These are phyloP conservation scores for Nysson spinosus DNA, from an alignment of 2,888 invertebrate genomes.

Conservation along the genomic window DNA sequence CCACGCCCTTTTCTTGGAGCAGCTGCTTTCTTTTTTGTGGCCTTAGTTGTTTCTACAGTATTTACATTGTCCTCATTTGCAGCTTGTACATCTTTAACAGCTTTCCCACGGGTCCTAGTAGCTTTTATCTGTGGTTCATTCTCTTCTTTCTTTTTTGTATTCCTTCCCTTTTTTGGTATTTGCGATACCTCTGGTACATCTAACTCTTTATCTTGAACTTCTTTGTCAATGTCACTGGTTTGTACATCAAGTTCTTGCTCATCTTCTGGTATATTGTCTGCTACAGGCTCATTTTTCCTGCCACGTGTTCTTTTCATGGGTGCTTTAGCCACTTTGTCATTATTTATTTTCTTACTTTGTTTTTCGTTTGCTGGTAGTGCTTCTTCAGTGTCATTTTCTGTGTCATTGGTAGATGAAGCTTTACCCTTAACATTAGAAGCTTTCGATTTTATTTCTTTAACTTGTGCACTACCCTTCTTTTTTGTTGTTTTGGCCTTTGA, in stretches of 20 bases:
- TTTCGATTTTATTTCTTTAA: constrained; percentile 11
- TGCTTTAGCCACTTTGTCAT: neutral
- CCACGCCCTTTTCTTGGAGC: constrained; percentile 16
- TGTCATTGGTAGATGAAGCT: neutral
- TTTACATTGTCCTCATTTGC: constrained; percentile 6
- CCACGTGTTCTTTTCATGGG: constrained; percentile 10
- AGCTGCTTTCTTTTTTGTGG: constrained; percentile 8
- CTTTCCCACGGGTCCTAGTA: constrained; percentile 27
- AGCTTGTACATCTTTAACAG: constrained; percentile 1
- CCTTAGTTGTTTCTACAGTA: constrained; percentile 3
- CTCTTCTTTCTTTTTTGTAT: constrained; percentile 23
- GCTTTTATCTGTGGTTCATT: constrained; percentile 4
- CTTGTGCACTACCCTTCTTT: constrained; percentile 8
- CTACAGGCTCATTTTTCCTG: constrained; percentile 10
- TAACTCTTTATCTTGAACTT: constrained; percentile 1
- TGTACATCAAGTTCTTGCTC: constrained; percentile 1
- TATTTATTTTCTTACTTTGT: neutral
- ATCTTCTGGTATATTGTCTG: neutral
- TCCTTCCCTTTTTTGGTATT: constrained; percentile 16
- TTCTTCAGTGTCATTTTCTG: neutral
- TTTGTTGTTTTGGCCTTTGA: constrained; percentile 30
- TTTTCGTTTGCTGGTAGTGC: neutral
- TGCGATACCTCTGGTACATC: constrained; percentile 4
- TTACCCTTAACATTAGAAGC: neutral
- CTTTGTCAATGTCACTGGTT: constrained; percentile 4